phyloP scores from a whole-genome alignment of 2,888 invertebrate genomes.

The Penaeus monodon region DNA sequence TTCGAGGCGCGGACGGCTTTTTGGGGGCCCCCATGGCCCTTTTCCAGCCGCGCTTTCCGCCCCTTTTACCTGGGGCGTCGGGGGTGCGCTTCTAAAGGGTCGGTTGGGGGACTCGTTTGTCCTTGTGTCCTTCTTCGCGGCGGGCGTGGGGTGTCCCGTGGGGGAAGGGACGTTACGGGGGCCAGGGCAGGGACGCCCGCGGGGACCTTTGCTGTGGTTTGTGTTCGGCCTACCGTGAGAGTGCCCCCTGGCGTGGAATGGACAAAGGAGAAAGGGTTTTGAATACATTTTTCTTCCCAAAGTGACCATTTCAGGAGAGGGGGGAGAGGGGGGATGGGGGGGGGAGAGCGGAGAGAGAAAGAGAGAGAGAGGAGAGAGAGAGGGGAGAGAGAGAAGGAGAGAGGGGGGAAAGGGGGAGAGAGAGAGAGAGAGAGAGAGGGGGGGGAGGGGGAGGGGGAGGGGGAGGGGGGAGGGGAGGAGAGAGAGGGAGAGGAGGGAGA shows the following conservation, averaged over 20 bases:
- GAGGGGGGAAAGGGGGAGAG: no score
- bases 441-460: no score
- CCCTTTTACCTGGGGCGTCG: constrained; percentile 34
- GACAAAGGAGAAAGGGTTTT: neutral
- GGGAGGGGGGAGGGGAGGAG: no score
- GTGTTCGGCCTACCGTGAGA: constrained; percentile 6
- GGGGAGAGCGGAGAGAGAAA: neutral
- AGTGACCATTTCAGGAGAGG: neutral
- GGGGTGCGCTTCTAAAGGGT: constrained; percentile 3
- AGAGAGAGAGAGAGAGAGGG: no score
- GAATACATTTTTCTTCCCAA: neutral
- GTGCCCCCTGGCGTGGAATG: constrained; percentile 4
- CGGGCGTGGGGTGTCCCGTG: neutral
- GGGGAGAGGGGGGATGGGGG: no score
- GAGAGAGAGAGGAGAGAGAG: no score
- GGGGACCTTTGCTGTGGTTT: neutral
- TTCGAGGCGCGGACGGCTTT: neutral
- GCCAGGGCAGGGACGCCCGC: no score
- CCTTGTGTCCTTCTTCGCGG: constrained; percentile 1
- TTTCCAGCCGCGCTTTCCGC: constrained; percentile 54
- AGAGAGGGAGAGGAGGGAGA: no score
- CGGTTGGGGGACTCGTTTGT: neutral
- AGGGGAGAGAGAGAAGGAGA: no score
- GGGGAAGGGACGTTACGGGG: neutral
- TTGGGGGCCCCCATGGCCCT: constrained; percentile 36